Evolutionary conservation across 2,888 invertebrate species (phyloP), one percentile per base, ranked within the genome.

Genomic region (Cheilosia grossa): DNA sequence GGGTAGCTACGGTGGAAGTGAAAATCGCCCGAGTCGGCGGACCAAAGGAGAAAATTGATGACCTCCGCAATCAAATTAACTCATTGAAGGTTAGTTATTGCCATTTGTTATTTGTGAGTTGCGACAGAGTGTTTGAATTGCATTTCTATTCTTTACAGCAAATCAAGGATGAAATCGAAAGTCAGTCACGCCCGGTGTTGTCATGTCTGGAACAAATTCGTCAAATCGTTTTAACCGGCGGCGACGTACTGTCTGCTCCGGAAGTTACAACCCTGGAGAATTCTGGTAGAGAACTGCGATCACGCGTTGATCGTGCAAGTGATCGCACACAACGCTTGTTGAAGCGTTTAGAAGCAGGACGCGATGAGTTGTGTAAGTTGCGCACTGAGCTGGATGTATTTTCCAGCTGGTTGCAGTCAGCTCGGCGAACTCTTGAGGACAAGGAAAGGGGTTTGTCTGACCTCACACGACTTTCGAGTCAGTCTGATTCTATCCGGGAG

Each of bases 181-280:
- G 96, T 77, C 97, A 98, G 91, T 94, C 95, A 87, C 95, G 97
- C 51, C 96, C 96, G 72, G 96, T 98, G 15, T 94, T 96, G 24
- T 95, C 96, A 40, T 97, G 97, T 89, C 93, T 97, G 67, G 98
- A 98, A 90, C 97, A 98, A 93, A 96, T 97, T 10, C 95, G 97
- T 73, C 97, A 98, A 90, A 94, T 98, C 58, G 96, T 98, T 4
- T 94, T 97, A 2, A 97, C 97, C 21, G 98, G 97, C 0, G 96
- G 97, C 40, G 98, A 98, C 89, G 96, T 97, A n/a, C 93, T 98
- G 6, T 97, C 98, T 4, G 96, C 97, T 87, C 98, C 98, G 88
- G 98, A 98, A 93, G 95, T 98, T 42, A 95, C 96, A 40, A 95
- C 96, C 27, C 93, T 98, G 87, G 98, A 98, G 92, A 96, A 97